Evolutionary conservation across 2,888 invertebrate species (phyloP).

Genomic region (Desoria tigrina): DNA sequence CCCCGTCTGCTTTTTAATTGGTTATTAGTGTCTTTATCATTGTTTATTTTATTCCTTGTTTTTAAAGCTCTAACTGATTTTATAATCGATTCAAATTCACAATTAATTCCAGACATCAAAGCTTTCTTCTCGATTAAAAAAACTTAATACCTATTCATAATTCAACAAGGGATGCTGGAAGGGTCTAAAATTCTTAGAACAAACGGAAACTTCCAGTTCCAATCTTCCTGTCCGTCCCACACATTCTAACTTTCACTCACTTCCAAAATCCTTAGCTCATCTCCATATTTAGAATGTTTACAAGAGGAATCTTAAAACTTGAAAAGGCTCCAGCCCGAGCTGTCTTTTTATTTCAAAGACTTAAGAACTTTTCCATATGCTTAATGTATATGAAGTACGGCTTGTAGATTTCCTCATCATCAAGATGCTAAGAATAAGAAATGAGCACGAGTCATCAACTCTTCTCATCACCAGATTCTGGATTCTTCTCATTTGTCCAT

Average conservation of each 20-base stretch:
- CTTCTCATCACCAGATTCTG: conserved; percentile 11
- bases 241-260: conserved; percentile 4
- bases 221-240: background rate
- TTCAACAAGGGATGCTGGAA: too few species aligned
- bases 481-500: conserved; percentile 7
- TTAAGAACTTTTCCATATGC: background rate
- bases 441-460: conserved; percentile 13
- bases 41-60: too few species aligned
- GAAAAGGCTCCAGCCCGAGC: background rate
- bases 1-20: too few species aligned
- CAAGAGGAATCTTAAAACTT: background rate
- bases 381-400: background rate
- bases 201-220: background rate
- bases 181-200: background rate
- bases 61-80: too few species aligned
- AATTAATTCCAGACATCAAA: conserved; percentile 1
- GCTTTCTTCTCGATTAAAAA: background rate
- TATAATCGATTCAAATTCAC: background rate
- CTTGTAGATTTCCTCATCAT: background rate
- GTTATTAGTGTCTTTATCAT: too few species aligned
- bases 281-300: background rate
- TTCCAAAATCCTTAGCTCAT: background rate
- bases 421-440: conserved; percentile 3
- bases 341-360: background rate
- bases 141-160: too few species aligned